Conservation (phyloP, 2,113 vertebrate species). For the Micromys minutus region DNA sequence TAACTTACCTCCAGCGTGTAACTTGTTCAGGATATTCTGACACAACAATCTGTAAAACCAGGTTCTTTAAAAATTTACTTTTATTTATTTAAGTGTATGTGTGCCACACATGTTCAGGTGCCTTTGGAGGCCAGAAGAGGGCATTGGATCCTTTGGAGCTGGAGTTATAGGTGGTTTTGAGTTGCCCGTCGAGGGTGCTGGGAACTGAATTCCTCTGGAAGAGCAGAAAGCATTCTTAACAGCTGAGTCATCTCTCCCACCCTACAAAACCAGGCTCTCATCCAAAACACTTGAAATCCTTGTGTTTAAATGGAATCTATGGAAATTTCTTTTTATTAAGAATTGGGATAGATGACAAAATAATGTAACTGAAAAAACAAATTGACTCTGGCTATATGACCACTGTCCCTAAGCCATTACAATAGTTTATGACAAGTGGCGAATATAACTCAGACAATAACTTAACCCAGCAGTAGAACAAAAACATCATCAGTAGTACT, state of each 20-base stretch:
- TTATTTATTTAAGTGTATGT: neutral
- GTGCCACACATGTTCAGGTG: neutral
- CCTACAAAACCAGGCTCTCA: conserved; percentile 20
- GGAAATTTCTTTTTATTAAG: conserved; percentile 64
- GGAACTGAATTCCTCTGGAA: neutral
- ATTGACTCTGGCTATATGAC: conserved; percentile 64
- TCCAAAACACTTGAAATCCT: conserved; percentile 55
- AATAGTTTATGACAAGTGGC: conserved; percentile 71
- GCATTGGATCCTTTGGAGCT: neutral
- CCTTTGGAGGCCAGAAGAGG: neutral
- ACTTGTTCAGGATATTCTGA: neutral
- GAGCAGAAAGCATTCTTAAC: neutral
- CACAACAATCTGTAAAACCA: neutral
- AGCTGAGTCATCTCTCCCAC: neutral
- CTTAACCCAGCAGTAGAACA: conserved; percentile 76
- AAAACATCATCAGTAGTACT: conserved; percentile 78
- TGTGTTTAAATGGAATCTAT: conserved; percentile 63
- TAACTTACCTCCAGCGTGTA: conserved; percentile 13
- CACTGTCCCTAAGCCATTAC: conserved; percentile 68
- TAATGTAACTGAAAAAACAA: conserved; percentile 66
- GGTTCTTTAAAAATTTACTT: neutral
- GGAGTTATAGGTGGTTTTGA: neutral
- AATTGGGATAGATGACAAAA: conserved; percentile 68
- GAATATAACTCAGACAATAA: conserved; percentile 75
- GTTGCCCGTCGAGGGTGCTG: neutral